Percentiles rank a stretch among this genome's conserved stretches.
Conservation (phyloP, 1,140 invertebrate genomes). For the Penaeus japonicus region DNA sequence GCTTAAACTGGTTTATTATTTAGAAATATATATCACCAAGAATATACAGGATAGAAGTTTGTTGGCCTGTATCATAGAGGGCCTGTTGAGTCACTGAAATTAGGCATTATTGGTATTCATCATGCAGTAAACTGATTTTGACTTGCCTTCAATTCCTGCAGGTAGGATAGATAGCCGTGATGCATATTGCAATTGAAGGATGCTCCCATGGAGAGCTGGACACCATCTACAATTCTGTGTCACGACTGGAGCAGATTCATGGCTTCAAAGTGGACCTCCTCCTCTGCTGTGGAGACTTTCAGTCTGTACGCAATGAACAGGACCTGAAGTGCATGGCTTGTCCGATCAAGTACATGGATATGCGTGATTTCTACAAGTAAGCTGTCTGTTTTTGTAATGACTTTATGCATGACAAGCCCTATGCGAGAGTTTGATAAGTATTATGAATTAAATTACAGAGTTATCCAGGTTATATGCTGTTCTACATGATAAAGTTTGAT, state of each 20-base stretch:
- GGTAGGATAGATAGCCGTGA: slow-evolving; percentile 63
- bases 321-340: slow-evolving; percentile 86
- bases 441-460: too few relatives aligned
- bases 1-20: too few relatives aligned
- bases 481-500: too few relatives aligned
- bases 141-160: not conserved
- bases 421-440: too few relatives aligned
- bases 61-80: too few relatives aligned
- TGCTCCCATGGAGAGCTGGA: slow-evolving; percentile 98
- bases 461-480: too few relatives aligned
- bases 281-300: slow-evolving; percentile 98
- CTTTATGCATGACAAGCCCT: too few relatives aligned
- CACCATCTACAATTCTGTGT: slow-evolving; percentile 88
- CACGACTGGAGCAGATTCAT: slow-evolving; percentile 75
- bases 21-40: too few relatives aligned
- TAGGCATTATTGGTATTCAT: not conserved
- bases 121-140: not conserved
- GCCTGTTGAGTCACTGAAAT: too few relatives aligned
- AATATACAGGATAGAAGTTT: too few relatives aligned
- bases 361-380: slow-evolving; percentile 97
- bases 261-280: slow-evolving; percentile 85
- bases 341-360: slow-evolving; percentile 88
- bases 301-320: slow-evolving; percentile 71
- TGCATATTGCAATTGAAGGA: slow-evolving; percentile 96
- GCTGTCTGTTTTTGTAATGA: slow-evolving; percentile 58